Evolutionary conservation across 2,113 vertebrate species (phyloP).

Genomic region (Pleuronectes platessa): DNA sequence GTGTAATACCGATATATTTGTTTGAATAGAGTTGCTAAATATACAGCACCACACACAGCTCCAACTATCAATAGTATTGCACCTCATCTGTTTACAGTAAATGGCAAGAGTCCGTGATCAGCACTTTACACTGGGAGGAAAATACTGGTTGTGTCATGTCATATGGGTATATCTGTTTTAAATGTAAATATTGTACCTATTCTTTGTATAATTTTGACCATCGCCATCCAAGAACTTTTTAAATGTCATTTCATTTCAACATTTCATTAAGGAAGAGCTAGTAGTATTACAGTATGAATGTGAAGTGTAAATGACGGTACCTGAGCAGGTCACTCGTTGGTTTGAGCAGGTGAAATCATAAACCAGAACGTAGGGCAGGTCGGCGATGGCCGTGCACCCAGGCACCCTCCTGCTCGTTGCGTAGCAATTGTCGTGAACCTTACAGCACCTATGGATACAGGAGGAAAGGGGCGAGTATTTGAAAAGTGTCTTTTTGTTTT

Average conservation of each 20-base stretch:
- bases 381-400: conserved; percentile 66
- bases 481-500: neutral
- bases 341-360: conserved; percentile 82
- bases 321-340: conserved; percentile 79
- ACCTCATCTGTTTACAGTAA: neutral
- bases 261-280: no score
- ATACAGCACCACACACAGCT: neutral
- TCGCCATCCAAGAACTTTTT: neutral
- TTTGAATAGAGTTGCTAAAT: neutral
- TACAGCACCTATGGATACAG: conserved; percentile 84
- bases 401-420: neutral
- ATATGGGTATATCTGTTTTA: neutral
- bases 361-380: conserved; percentile 84
- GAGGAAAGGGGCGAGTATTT: neutral
- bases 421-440: conserved; percentile 88
- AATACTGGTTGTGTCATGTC: neutral
- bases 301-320: conserved; percentile 59
- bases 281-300: no score
- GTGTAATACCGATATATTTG: conserved; percentile 4
- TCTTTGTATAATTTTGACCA: neutral
- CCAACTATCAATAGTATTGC: neutral
- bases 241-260: neutral
- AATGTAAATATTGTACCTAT: no score
- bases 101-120: neutral
- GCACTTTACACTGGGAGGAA: neutral